Evolutionary conservation across 1,140 invertebrate species (phyloP).

Genomic region (Cherax destructor): DNA sequence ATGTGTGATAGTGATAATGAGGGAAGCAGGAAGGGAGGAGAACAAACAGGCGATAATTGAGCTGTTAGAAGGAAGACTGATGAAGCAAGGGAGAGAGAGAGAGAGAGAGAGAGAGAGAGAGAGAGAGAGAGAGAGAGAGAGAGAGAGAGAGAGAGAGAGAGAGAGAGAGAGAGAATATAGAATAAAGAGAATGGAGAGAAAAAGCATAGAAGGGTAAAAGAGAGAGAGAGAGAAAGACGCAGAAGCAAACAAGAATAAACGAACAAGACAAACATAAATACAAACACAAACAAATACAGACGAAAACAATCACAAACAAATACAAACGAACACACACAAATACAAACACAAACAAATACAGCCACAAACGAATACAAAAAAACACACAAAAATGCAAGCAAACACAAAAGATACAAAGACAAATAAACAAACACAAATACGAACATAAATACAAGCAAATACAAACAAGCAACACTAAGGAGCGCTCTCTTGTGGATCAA

Average conservation of each 20-base stretch:
- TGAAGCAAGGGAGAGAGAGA: not conserved
- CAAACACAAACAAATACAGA: not conserved
- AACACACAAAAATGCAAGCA: too few relatives aligned
- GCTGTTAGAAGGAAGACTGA: constrained; percentile 25
- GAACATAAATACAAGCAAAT: too few relatives aligned
- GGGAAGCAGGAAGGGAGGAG: constrained; percentile 21
- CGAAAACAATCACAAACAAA: too few relatives aligned
- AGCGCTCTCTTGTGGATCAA: too few relatives aligned
- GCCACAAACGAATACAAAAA: too few relatives aligned
- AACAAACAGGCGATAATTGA: constrained; percentile 44
- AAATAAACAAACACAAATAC: too few relatives aligned
- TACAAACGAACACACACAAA: too few relatives aligned
- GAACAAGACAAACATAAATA: not conserved
- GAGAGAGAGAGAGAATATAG: not conserved
- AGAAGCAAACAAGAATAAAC: not conserved
- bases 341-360: too few relatives aligned
- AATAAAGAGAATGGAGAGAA: too few relatives aligned
- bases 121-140: constrained; percentile 1
- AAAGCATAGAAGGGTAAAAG: not conserved
- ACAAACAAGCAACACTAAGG: too few relatives aligned
- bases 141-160: not conserved
- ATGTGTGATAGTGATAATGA: constrained; percentile 42
- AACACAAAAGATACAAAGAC: too few relatives aligned
- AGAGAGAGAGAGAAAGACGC: too few relatives aligned
- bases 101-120: not conserved